Evolutionary conservation across 2,888 invertebrate genomes (phyloP).

Genomic region (Monoplex corrugatus): DNA sequence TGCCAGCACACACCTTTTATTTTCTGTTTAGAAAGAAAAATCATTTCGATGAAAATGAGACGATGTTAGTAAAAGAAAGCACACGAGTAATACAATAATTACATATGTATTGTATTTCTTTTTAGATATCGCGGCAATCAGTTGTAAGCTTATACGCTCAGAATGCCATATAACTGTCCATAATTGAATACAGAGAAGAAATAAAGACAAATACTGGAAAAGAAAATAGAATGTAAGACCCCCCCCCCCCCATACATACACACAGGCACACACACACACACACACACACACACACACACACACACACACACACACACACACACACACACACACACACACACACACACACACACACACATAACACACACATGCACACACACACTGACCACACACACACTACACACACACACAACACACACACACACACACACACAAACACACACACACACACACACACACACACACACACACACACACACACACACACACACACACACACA

Average conservation of each 20-base stretch:
- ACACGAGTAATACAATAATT: too few species aligned
- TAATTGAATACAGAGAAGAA: too few species aligned
- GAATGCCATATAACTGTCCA: too few species aligned
- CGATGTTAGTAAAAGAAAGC: too few species aligned
- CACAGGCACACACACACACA: conserved; percentile 3
- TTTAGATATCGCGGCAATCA: too few species aligned
- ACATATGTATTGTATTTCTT: too few species aligned
- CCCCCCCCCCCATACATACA: too few species aligned
- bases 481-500: conserved; percentile 14
- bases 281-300: conserved; percentile 5
- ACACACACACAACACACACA: conserved; percentile 11
- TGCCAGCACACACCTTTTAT: not conserved
- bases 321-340: conserved; percentile 13
- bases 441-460: conserved; percentile 3
- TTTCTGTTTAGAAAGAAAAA: not conserved
- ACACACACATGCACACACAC: not conserved
- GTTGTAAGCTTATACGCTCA: too few species aligned
- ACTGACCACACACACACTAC: conserved; percentile 24
- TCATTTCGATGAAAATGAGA: too few species aligned
- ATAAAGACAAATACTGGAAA: too few species aligned
- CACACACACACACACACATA: conserved; percentile 1
- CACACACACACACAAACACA: conserved; percentile 25
- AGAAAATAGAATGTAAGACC: too few species aligned
- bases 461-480: conserved; percentile 34
- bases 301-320: not conserved